Evolutionary conservation across 1,140 invertebrate species (phyloP).

Genomic region (Drosophila miranda): DNA sequence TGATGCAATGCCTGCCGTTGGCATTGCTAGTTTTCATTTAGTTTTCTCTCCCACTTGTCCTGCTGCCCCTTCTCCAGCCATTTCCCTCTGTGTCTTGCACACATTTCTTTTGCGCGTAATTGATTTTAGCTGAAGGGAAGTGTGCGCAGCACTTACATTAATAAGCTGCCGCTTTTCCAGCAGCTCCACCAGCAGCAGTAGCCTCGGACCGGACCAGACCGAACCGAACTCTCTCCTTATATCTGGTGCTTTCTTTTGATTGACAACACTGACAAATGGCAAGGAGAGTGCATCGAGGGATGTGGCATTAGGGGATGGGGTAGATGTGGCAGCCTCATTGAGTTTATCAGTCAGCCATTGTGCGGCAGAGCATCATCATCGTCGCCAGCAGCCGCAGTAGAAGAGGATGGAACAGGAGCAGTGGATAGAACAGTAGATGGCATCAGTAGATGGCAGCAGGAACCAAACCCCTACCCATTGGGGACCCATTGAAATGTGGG

Average conservation of each 20-base stretch:
- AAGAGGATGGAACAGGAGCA: too few relatives aligned
- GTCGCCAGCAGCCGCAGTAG: too few relatives aligned
- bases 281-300: slow-evolving; percentile 38
- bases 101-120: slow-evolving; percentile 38
- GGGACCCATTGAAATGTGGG: slow-evolving; percentile 25
- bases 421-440: too few relatives aligned
- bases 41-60: slow-evolving; percentile 14
- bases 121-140: slow-evolving; percentile 48
- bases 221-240: background rate
- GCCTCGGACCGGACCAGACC: background rate
- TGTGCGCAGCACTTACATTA: slow-evolving; percentile 42
- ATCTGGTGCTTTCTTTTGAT: slow-evolving; percentile 42
- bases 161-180: slow-evolving; percentile 29
- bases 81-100: background rate
- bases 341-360: slow-evolving; percentile 58
- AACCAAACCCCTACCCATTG: background rate
- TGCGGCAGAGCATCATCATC: slow-evolving; percentile 10
- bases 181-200: background rate
- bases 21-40: slow-evolving; percentile 52
- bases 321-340: slow-evolving; percentile 22
- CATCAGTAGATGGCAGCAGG: too few relatives aligned
- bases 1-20: slow-evolving; percentile 57
- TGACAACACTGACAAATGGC: slow-evolving; percentile 71
- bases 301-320: slow-evolving; percentile 5
- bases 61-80: too few relatives aligned